Evolutionary conservation across 2,797 vertebrate species (phyloP).

Genomic region (Poecilia wingei): DNA sequence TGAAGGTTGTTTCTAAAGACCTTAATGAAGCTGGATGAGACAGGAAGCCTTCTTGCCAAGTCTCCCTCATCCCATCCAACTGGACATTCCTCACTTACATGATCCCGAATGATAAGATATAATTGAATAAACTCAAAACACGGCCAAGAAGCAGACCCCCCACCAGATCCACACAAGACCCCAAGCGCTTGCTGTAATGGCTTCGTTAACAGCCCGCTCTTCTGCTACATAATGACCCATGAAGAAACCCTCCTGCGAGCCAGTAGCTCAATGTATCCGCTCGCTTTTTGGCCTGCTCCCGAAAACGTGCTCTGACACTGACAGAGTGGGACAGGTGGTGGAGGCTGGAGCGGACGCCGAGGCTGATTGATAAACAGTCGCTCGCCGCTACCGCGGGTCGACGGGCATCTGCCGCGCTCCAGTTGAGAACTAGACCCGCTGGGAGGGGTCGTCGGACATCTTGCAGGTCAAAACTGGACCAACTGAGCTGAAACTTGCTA

Average conservation of each 20-base stretch:
- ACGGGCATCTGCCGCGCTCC: slow-evolving; percentile 22
- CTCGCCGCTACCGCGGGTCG: slow-evolving; percentile 15
- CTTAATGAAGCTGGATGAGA: slow-evolving; percentile 27
- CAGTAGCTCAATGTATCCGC: slow-evolving; percentile 72
- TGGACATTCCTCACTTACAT: slow-evolving; percentile 54
- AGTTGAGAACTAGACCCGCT: slow-evolving; percentile 2
- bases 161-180: slow-evolving; percentile 38
- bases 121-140: slow-evolving; percentile 56
- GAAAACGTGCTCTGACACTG: slow-evolving; percentile 76
- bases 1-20: slow-evolving; percentile 35
- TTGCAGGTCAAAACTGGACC: slow-evolving; percentile 38
- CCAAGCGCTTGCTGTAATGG: slow-evolving; percentile 42
- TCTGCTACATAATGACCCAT: slow-evolving; percentile 72
- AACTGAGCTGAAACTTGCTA: slow-evolving; percentile 13
- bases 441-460: slow-evolving; percentile 20
- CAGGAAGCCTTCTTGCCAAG: slow-evolving; percentile 36
- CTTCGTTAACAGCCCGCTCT: slow-evolving; percentile 61
- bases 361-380: slow-evolving; percentile 80
- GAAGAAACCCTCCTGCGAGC: slow-evolving; percentile 67
- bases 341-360: slow-evolving; percentile 79
- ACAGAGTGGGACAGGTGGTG: slow-evolving; percentile 80
- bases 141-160: slow-evolving; percentile 33
- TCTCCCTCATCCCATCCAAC: slow-evolving; percentile 40
- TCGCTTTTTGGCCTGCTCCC: slow-evolving; percentile 54
- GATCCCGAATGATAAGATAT: slow-evolving; percentile 56